phyloP scores from a whole-genome alignment of 1,140 invertebrate species.

The Zaprionus inermis region DNA sequence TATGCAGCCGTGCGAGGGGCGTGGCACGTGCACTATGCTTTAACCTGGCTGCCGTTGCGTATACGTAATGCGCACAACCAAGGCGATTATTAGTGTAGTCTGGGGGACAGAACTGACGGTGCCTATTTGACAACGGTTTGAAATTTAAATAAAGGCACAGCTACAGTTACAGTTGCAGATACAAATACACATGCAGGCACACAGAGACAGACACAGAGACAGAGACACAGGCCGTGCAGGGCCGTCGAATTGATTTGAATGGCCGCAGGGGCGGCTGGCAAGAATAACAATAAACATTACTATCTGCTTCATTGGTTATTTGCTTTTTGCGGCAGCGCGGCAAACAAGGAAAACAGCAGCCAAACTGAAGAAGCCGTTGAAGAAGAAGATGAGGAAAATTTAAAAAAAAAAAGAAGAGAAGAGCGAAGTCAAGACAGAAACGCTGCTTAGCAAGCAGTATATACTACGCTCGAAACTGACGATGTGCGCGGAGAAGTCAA shows the following conservation, averaged over 20 bases:
- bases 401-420: conserved; percentile 33
- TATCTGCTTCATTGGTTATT: conserved; percentile 82
- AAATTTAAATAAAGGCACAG: conserved; percentile 61
- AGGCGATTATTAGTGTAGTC: conserved; percentile 6
- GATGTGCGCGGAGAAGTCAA: conserved; percentile 1
- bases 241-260: conserved; percentile 75
- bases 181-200: neutral
- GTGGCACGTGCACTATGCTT: conserved; percentile 21
- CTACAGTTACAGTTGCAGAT: neutral
- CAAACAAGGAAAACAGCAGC: conserved; percentile 72
- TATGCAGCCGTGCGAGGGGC: conserved; percentile 42
- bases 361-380: conserved; percentile 56
- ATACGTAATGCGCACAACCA: conserved; percentile 50
- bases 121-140: conserved; percentile 41
- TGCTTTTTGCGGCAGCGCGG: conserved; percentile 43
- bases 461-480: conserved; percentile 32
- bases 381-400: conserved; percentile 33
- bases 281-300: conserved; percentile 82
- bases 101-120: too few relatives aligned
- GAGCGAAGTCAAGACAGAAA: conserved; percentile 49
- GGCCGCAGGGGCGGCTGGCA: conserved; percentile 41
- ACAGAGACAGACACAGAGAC: neutral
- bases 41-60: conserved; percentile 48
- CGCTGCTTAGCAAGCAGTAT: conserved; percentile 77
- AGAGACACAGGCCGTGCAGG: conserved; percentile 21